These are phyloP conservation scores for Dysidea cf. avara DNA, from an alignment of 37 sponge, comb jelly and placozoan species.

Conservation along the genomic window DNA sequence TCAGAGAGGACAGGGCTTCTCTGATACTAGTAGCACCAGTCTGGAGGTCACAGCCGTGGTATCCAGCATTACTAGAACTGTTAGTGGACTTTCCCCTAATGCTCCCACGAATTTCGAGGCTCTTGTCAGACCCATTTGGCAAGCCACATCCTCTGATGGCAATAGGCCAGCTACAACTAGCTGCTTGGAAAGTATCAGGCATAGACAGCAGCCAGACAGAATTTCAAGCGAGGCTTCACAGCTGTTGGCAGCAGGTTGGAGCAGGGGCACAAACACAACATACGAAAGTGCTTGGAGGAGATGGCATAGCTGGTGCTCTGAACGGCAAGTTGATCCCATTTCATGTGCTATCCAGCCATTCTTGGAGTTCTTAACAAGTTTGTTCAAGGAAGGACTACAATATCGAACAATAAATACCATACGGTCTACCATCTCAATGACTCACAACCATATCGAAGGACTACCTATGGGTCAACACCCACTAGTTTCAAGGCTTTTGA, in stretches of 20 bases:
- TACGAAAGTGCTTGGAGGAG: constrained; percentile 38
- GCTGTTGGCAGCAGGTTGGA: constrained; percentile 32
- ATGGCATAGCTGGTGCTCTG: constrained; percentile 43
- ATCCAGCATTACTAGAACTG: constrained; percentile 26
- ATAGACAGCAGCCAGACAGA: neutral
- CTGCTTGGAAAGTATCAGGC: constrained; percentile 62
- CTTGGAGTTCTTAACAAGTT: constrained; percentile 19
- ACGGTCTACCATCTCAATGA: no score
- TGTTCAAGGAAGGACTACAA: constrained; percentile 30
- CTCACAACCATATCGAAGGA: no score
- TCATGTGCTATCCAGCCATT: constrained; percentile 15
- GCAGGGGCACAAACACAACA: constrained; percentile 24
- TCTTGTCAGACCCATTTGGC: constrained; percentile 24
- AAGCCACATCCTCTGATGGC: constrained; percentile 1
- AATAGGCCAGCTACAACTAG: constrained; percentile 10
- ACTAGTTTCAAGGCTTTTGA: no score
- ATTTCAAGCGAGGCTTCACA: no score
- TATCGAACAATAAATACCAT: no score
- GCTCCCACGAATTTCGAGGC: no score
- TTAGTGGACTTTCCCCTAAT: no score
- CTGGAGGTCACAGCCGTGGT: constrained; percentile 48
- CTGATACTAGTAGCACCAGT: constrained; percentile 18
- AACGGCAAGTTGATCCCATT: constrained; percentile 29
- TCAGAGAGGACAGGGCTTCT: constrained; percentile 1
- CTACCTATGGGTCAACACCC: no score